A percentile compares a stretch with the other conserved stretches of the same genome.
phyloP scores from a whole-genome alignment of 2,113 vertebrate genomes.

The Sciurus niger region DNA sequence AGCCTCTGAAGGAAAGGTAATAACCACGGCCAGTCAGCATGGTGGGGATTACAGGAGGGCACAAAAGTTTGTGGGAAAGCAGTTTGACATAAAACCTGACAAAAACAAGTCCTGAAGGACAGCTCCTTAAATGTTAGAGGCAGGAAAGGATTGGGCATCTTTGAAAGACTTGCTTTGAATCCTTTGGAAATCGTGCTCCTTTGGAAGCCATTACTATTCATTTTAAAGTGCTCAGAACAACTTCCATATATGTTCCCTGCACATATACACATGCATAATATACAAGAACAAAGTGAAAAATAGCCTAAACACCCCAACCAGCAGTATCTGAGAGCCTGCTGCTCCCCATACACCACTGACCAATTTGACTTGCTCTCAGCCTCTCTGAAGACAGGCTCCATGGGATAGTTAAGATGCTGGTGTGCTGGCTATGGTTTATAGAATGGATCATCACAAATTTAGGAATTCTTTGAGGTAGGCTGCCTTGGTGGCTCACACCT shows the following conservation, averaged over 20 bases:
- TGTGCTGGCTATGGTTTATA: accelerated
- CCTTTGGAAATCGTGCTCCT: neutral
- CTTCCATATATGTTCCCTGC: neutral
- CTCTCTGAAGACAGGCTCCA: accelerated
- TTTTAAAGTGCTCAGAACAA: neutral
- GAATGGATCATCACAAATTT: neutral
- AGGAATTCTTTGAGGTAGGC: neutral
- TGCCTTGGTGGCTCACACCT: no score
- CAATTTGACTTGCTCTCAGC: accelerated
- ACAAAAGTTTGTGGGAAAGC: constrained; percentile 85
- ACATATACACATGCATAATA: accelerated
- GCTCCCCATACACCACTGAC: neutral
- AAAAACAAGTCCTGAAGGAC: constrained; percentile 69
- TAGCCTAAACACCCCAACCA: accelerated
- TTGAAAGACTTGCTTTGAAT: neutral
- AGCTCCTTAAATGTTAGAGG: neutral
- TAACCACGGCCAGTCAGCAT: constrained; percentile 93
- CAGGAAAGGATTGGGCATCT: neutral
- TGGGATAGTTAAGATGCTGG: accelerated
- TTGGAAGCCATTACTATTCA: neutral
- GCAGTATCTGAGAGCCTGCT: accelerated
- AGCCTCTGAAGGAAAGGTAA: constrained; percentile 94
- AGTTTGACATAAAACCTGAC: constrained; percentile 86
- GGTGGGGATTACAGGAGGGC: constrained; percentile 89
- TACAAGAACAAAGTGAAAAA: neutral